Evolutionary conservation across 2,797 vertebrate genomes (phyloP), one percentile per base, ranked within the genome.

Genomic region (Decapterus maruadsi): DNA sequence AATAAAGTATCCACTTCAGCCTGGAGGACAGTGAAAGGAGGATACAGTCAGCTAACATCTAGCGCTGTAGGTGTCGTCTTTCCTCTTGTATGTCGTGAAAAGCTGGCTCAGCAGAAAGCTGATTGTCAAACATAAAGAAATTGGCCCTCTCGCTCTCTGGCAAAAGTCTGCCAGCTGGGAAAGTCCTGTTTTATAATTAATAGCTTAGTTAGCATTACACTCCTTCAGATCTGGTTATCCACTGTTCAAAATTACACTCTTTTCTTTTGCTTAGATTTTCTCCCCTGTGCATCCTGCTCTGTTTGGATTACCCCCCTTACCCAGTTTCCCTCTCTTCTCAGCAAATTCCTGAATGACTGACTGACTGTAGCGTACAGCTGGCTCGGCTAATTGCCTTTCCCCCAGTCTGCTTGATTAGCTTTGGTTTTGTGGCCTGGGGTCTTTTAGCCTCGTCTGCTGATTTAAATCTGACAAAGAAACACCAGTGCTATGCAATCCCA

Each of bases 291-390:
- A 45, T 61, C 62, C 42, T 17, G 8, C 45, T 58, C 14, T 53
- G 36, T 66, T 69, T 73, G 38, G 13, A 59, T 50, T 74, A 31
- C 67, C 68, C 45, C 19, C 16, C 55, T 82, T 40, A 55, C 57
- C 53, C 61, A 54, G 62, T 80, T 78, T 66, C 70, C 29, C 8
- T 80, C 62, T 72, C 54, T 57, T 77, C 75, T 90, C 81, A 86
- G 78, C 72, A 87, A 87, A 92, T 91, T 93, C 90, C 89, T 80
- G 57, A 75, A 66, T 80, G 62, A 82, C 67, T 53, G 69, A 60
- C 75, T 78, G 77, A 86, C 85, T 88, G 83, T 70, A 82, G 72
- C 67, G 45, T 81, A 78, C 87, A 88, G 88, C 80, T 89, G 90
- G 78, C 87, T 87, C 56, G 20, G 81, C 84, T 87, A 82, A 84